These are phyloP conservation scores for Phengaris arion DNA, from an alignment of 2,888 invertebrate genomes.

Conservation along the genomic window DNA sequence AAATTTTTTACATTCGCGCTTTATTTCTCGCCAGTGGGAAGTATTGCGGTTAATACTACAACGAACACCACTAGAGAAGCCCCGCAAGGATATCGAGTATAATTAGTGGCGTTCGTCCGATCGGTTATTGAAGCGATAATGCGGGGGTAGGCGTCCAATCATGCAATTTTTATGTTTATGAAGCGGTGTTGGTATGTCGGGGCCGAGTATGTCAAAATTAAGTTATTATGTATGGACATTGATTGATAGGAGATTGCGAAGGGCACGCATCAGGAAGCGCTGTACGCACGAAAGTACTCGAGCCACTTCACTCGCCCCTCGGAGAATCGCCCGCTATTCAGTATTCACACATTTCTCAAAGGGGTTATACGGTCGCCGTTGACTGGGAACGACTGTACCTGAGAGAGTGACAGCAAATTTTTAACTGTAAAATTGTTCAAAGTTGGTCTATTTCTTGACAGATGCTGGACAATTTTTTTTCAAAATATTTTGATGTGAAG, in stretches of 20 bases:
- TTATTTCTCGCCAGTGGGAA: not conserved
- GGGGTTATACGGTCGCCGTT: not conserved
- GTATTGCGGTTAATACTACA: conserved; percentile 46
- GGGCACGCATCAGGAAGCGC: conserved; percentile 66
- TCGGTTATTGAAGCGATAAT: conserved; percentile 57
- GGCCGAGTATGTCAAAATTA: conserved; percentile 66
- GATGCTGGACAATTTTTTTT: too few relatives aligned
- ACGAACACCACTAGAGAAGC: conserved; percentile 66
- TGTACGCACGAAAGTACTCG: conserved; percentile 50
- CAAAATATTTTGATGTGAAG: too few relatives aligned
- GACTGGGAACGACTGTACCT: not conserved
- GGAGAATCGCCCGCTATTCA: conserved; percentile 9
- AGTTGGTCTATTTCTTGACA: too few relatives aligned
- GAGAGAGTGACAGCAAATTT: not conserved
- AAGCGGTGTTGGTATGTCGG: conserved; percentile 54
- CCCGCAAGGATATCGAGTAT: conserved; percentile 60
- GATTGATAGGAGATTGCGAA: conserved; percentile 66
- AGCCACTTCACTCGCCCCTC: not conserved
- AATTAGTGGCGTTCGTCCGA: conserved; percentile 52
- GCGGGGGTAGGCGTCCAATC: conserved; percentile 50
- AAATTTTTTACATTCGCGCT: not conserved
- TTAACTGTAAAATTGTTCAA: too few relatives aligned
- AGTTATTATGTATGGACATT: conserved; percentile 71
- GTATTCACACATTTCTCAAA: conserved; percentile 8
- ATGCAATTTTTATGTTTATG: conserved; percentile 63